Evolutionary conservation across 2,113 vertebrate genomes (phyloP).

Genomic region (Dascyllus trimaculatus): DNA sequence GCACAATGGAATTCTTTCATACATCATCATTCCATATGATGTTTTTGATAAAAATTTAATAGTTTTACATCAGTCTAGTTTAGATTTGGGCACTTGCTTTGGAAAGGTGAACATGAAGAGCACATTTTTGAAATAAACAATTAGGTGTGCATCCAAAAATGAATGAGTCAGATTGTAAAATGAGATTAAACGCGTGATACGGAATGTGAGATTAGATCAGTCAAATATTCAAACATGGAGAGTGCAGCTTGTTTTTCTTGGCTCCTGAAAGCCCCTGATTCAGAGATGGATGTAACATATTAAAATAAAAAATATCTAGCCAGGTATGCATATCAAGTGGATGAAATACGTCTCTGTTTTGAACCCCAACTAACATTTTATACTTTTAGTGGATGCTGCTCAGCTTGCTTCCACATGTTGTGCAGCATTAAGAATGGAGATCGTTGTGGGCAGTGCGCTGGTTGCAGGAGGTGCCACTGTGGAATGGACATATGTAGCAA

Average conservation of each 20-base stretch:
- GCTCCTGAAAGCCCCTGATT: background rate
- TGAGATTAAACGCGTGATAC: background rate
- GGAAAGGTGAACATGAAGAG: background rate
- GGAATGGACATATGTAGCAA: conserved; percentile 78
- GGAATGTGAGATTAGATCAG: background rate
- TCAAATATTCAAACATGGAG: background rate
- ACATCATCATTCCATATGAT: background rate
- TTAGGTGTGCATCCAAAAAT: background rate
- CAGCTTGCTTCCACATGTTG: conserved; percentile 54
- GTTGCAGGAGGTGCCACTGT: conserved; percentile 62
- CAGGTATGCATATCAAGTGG: background rate
- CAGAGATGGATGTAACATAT: background rate
- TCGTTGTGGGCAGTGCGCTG: conserved; percentile 40
- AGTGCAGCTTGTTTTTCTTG: conserved; percentile 5
- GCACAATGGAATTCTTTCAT: conserved; percentile 26
- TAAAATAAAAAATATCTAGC: conserved; percentile 5
- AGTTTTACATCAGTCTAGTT: background rate
- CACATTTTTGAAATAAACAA: background rate
- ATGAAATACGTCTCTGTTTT: conserved; percentile 9
- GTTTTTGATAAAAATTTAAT: conserved; percentile 8
- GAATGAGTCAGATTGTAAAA: background rate
- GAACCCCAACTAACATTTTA: conserved; percentile 12
- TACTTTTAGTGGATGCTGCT: conserved; percentile 17
- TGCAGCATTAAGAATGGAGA: conserved; percentile 18
- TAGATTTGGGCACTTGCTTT: background rate